Evolutionary conservation across 2,113 vertebrate species (phyloP).

Genomic region (Archocentrus centrarchus): DNA sequence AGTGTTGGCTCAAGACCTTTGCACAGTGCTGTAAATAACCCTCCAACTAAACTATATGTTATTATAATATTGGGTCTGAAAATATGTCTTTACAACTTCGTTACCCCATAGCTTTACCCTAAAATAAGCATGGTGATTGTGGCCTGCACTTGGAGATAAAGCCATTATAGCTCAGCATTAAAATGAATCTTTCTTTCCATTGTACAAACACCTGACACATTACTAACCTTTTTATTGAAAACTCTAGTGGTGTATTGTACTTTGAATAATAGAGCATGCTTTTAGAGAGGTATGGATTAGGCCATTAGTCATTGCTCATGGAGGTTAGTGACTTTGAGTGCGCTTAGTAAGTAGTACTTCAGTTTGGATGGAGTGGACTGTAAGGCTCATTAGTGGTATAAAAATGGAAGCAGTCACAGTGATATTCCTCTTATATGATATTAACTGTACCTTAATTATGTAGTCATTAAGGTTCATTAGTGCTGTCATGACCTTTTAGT

Average conservation of each 20-base stretch:
- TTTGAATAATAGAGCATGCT: neutral
- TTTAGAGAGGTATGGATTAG: constrained; percentile 36
- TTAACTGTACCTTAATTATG: neutral
- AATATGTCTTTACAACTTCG: neutral
- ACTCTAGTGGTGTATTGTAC: neutral
- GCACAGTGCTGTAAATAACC: neutral
- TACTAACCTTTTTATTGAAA: neutral
- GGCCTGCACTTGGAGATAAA: neutral
- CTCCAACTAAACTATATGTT: neutral
- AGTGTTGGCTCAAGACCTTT: neutral
- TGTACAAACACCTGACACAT: neutral
- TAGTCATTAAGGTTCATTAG: neutral
- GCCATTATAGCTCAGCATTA: neutral
- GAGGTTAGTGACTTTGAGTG: constrained; percentile 10
- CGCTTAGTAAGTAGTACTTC: constrained; percentile 24
- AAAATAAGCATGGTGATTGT: neutral
- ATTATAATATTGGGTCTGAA: neutral
- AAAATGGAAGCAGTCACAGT: neutral
- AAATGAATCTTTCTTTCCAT: neutral
- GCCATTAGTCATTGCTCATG: constrained; percentile 23
- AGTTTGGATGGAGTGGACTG: neutral
- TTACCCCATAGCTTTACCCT: neutral
- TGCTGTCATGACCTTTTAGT: neutral
- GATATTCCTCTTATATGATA: neutral
- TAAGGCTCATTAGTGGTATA: neutral